Conservation (phyloP, 1,140 invertebrate species). For the Sarcophaga bullata region DNA sequence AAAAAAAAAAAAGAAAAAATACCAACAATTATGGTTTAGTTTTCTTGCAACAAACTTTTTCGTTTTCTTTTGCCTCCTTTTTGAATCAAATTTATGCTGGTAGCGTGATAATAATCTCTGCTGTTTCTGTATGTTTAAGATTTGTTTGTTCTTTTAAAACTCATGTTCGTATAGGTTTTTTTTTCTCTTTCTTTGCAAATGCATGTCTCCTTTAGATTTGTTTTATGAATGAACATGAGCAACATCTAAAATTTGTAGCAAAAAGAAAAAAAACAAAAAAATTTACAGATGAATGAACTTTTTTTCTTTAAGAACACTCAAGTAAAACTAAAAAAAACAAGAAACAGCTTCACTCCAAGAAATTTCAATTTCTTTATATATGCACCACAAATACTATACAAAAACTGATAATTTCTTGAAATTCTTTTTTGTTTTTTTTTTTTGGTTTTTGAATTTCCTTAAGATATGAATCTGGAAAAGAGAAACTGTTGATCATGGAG, state of each 20-base stretch:
- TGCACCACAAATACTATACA: no score
- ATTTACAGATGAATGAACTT: conserved; percentile 15
- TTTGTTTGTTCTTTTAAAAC: neutral
- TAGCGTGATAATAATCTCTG: neutral
- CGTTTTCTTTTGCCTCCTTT: no score
- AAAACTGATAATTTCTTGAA: no score
- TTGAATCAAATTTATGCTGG: neutral
- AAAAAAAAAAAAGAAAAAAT: no score
- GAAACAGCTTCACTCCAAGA: no score
- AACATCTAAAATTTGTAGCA: neutral
- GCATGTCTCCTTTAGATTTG: neutral
- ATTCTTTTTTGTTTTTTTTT: no score
- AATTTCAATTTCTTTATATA: no score
- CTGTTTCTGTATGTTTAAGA: neutral
- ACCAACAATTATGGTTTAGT: no score
- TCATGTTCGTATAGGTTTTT: neutral
- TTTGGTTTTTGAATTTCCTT: neutral
- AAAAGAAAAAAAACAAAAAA: neutral
- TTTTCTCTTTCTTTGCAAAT: neutral
- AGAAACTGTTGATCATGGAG: conserved; percentile 9
- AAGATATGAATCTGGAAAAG: conserved; percentile 13
- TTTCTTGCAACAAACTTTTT: no score
- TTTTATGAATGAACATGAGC: conserved; percentile 16
- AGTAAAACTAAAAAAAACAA: no score
- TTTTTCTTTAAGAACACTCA: neutral